Evolutionary conservation across 2,888 invertebrate species (phyloP), one percentile per base, ranked within the genome.

Genomic region (Odontomyia ornata): DNA sequence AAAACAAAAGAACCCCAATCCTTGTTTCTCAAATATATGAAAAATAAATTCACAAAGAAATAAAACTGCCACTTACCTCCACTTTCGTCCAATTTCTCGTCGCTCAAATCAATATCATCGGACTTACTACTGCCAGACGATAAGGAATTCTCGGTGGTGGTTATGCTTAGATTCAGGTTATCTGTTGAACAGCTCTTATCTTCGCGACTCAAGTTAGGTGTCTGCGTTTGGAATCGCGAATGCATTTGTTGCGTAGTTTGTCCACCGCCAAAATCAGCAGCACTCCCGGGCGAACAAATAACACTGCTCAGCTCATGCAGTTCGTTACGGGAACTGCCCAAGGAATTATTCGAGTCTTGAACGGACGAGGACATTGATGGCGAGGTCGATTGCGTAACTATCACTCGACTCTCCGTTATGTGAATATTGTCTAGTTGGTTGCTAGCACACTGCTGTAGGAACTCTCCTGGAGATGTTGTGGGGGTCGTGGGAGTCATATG

Each of bases 111-210:
- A 47, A 76, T 62, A 36, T 65, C 64, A 7, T 76, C 76, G 36
- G 28, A 23, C 3, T 47, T 30, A 23, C 73, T 69, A 64, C 77
- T 78, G 11, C 18, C 27, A 9, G 76, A 56, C 11, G 79, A 79
- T 46, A 79, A 65, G n/a, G 79, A 79, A 65, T 78, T 77, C 11
- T 60, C 73, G 52, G 27, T 73, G 25, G 64, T 79, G 25, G 62
- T 79, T 21, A 77, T 72, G 65, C 75, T 77, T 18, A 75, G 71
- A 75, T 75, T 67, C 21, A 71, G 71, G 43, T 77, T 79, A 69
- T 79, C 79, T 27, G 60, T 77, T 1, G 76, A 76, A 30, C 73
- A 73, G 23, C 73, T 73, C 60, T 73, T 73, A 73, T 73, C 73
- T 23, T 4, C 57, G 47, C 60, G 57, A 0, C 57, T 57, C 18